Conservation (phyloP, 2,888 invertebrate species). For the Stenchaetothrips biformis region DNA sequence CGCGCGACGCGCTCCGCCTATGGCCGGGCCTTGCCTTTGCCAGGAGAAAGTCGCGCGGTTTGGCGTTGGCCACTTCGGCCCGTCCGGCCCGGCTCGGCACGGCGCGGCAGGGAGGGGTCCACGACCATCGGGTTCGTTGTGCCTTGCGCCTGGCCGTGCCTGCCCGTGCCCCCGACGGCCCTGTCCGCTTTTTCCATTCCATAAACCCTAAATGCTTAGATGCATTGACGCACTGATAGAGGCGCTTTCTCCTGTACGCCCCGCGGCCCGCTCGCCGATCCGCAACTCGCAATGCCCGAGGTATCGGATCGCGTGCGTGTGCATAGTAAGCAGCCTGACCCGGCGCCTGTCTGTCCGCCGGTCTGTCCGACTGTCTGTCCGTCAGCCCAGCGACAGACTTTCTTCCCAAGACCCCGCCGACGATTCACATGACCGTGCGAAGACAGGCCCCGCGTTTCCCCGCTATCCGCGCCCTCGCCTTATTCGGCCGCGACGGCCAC, state of each 20-base stretch:
- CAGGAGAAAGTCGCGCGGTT: slow-evolving; percentile 9
- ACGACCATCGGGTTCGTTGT: neutral
- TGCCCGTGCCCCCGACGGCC: neutral
- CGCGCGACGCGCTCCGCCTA: neutral
- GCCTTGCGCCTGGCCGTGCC: neutral
- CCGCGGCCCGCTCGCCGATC: neutral
- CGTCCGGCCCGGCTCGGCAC: neutral
- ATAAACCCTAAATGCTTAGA: no score
- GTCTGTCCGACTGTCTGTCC: neutral
- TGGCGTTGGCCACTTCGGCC: neutral
- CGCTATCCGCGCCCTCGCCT: neutral
- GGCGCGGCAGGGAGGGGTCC: neutral
- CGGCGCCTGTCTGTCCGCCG: neutral
- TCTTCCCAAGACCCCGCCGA: neutral
- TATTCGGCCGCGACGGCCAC: neutral
- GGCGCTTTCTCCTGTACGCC: neutral
- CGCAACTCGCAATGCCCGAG: no score
- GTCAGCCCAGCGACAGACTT: neutral
- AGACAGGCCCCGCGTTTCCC: neutral
- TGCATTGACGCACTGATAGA: no score
- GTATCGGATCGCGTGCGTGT: neutral
- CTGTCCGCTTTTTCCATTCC: no score
- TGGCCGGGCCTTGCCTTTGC: neutral
- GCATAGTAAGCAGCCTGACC: slow-evolving; percentile 27
- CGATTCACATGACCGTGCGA: neutral